Conservation (phyloP, 2,888 invertebrate species). For the Lumbricus terrestris region DNA sequence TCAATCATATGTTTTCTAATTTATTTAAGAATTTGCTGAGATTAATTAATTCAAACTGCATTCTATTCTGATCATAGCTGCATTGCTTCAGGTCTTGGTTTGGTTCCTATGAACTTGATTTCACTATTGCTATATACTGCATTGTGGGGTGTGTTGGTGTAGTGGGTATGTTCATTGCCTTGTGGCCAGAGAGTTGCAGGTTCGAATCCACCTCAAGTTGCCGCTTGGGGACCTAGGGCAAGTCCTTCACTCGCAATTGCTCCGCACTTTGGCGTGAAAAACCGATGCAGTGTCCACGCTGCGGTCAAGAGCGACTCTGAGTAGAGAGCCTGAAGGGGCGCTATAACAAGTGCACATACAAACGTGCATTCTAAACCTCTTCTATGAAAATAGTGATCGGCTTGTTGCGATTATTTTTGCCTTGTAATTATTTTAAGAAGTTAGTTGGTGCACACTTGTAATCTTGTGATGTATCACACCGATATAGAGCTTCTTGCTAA, state of each 20-base stretch:
- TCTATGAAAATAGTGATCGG: not conserved
- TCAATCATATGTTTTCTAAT: not conserved
- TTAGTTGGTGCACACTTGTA: not conserved
- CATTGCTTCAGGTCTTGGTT: not conserved
- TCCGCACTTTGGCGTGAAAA: too few relatives aligned
- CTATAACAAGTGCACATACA: too few relatives aligned
- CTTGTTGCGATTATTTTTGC: not conserved
- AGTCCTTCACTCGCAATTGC: too few relatives aligned
- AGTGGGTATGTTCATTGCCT: too few relatives aligned
- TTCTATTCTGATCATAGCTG: not conserved
- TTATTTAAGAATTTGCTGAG: not conserved
- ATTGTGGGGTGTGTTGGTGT: too few relatives aligned
- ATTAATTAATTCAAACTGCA: not conserved
- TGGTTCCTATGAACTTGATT: not conserved
- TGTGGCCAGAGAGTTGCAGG: too few relatives aligned
- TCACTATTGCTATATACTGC: too few relatives aligned
- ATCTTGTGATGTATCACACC: not conserved
- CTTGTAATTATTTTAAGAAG: not conserved
- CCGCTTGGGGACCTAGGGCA: too few relatives aligned
- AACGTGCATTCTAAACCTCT: not conserved
- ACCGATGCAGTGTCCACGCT: too few relatives aligned
- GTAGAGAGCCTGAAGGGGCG: too few relatives aligned
- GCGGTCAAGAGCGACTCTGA: too few relatives aligned
- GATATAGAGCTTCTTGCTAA: not conserved
- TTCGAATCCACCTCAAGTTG: too few relatives aligned